A percentile compares a stretch with the other conserved stretches of the same genome.
These are phyloP conservation scores for Egretta garzetta DNA, from an alignment of 2,113 vertebrate genomes.

Conservation along the genomic window DNA sequence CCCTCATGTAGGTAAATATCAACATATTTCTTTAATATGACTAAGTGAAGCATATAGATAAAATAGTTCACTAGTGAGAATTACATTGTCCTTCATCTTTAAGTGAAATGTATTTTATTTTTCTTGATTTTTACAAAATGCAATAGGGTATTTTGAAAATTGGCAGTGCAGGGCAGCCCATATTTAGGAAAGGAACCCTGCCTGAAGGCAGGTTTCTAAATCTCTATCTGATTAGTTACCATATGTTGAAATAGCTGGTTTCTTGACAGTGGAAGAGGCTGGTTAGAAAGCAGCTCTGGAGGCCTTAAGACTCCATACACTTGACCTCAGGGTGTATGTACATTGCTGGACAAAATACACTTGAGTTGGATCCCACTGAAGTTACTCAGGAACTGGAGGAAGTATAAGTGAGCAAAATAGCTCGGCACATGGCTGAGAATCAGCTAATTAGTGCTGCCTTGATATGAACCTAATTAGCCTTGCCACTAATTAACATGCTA, in stretches of 20 bases:
- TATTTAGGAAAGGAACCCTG: background rate
- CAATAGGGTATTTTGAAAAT: background rate
- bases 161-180: background rate
- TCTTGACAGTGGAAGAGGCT: background rate
- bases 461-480: background rate
- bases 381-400: background rate
- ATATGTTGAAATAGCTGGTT: background rate
- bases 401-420: background rate
- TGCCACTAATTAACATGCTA: background rate
- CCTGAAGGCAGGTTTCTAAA: background rate
- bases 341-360: background rate
- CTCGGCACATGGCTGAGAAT: background rate
- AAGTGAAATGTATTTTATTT: background rate
- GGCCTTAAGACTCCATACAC: rapidly evolving
- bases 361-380: background rate
- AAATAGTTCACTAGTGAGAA: background rate
- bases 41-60: background rate
- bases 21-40: background rate
- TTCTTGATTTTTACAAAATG: background rate
- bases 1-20: background rate
- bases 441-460: background rate
- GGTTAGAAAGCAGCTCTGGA: background rate
- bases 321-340: background rate
- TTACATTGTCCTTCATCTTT: background rate
- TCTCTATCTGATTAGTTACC: background rate